Base-by-base conservation (phyloP, 2,113 vertebrate species). In the Chaenogobius annularis region DNA sequence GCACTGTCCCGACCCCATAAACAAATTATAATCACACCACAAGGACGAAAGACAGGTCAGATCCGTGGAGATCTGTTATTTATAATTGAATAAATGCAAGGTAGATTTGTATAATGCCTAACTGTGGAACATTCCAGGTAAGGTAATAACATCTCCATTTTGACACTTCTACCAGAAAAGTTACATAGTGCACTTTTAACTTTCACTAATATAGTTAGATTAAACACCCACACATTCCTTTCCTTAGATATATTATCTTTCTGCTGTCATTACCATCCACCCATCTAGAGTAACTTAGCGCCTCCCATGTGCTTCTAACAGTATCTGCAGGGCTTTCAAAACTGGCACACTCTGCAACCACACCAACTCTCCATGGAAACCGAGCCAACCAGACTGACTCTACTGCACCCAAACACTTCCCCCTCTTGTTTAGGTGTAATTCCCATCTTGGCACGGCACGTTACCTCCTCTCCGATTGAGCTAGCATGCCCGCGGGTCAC, bases 291-390 rank as follows among this genome's bases (percentile, higher is more conserved):
- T 69, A 69, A 31, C 77, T 81, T 58, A 78, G 75, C 65, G 72
- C 68, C 75, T 74, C 82, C 77, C 71, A 81, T 83, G 82, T 79
- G 83, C 79, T 85, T 73, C 66, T 77, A 1, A 31, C 26, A 31
- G 26, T 78, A 74, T 83, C 80, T 84, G 78, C 79, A 75, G 76
- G 79, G 81, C 55, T 87, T 85, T 83, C 68, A 72, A 85, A 46
- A 84, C 76, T 83, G 85, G 80, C 82, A 79, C 69, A 66, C 73
- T 69, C 3, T 48, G 67, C 59, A 55, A 76, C 67, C 67, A 48
- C 58, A 69, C 66, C 73, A 77, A 73, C 66, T 61, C 75, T 72
- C 70, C 56, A 65, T 58, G 35, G 77, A 77, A 72, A 67, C 77
- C 47, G 73, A 69, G 81, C 81, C 79, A 75, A 75, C 77, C 72